Evolutionary conservation across 2,797 vertebrate genomes (phyloP), one percentile per base, ranked within the genome.

Genomic region (Tenualosa ilisha): DNA sequence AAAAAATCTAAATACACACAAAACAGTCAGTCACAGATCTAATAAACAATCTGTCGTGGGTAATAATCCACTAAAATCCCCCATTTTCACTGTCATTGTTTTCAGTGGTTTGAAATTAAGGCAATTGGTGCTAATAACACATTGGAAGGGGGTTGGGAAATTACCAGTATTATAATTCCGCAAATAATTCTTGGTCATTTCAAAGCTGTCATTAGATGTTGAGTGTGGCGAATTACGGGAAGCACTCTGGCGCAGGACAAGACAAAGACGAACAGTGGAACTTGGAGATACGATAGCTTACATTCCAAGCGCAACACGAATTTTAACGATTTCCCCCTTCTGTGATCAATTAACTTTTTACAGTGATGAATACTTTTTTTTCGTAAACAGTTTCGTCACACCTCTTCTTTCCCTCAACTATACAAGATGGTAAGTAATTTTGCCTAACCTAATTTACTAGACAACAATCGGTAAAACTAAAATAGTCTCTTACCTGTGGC

Each of bases 401-500:
- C 26, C 2, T 37, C 37, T 75, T 31, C 4, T 75, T 75, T 40
- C 15, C 40, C 2, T 7, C 1, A 20, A 22, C 72, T 15, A 46
- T 22, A 79, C 40, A 40, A 15, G 0, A 4, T 79, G 68, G 68
- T 22, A 79, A 79, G 72, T 79, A 79, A 46, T 79, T 17, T 46
- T 79, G 40, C 40, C 40, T 46, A 79, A 46, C 6, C 72, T 79
- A 20, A 46, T 43, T 46, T 79, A 46, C 17, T 63, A 17, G 37
- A 1, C 40, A 79, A 79, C 72, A 79, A 79, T 43, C 37, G 37
- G 72, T 22, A 75, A 43, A 79, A 79, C 72, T 84, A 88, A 87
- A 93, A 91, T 79, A 20, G 82, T 89, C 83, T 94, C 98, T 98
- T 98, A 99, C 98, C 98, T 99, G 98, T 92, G 89, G 97, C 96